phyloP scores from a whole-genome alignment of 30 jellyfish, hydroid and myxozoan species.

The Mastigias papua region DNA sequence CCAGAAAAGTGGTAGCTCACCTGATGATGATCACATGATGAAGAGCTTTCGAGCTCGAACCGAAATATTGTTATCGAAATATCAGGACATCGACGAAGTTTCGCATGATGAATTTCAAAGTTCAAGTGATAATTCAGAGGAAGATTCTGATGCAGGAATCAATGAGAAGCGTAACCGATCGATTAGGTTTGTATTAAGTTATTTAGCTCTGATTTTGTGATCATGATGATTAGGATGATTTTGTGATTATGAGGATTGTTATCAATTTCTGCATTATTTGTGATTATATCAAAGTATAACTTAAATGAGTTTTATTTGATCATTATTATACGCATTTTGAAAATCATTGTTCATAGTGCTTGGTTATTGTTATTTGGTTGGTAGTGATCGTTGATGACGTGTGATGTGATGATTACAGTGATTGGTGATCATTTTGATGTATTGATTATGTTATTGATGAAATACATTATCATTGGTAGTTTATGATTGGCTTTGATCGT shows the following conservation, averaged over 20 bases:
- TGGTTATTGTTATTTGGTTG: too few relatives aligned
- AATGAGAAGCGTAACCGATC: background rate
- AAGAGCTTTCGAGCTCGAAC: slow-evolving; percentile 78
- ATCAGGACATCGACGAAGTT: slow-evolving; percentile 86
- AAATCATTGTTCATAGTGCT: too few relatives aligned
- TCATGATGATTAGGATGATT: background rate
- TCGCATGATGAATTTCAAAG: slow-evolving; percentile 64
- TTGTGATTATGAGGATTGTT: background rate
- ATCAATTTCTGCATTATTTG: background rate
- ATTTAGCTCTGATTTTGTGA: background rate
- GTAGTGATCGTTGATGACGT: too few relatives aligned
- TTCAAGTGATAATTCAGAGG: slow-evolving; percentile 69
- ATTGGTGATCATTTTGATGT: too few relatives aligned
- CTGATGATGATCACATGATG: slow-evolving; percentile 65
- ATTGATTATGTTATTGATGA: too few relatives aligned
- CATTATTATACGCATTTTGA: too few relatives aligned
- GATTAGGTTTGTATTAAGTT: background rate
- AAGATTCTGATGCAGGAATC: slow-evolving; percentile 10
- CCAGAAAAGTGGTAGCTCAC: slow-evolving; percentile 4
- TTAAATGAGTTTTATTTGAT: too few relatives aligned
- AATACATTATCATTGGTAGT: too few relatives aligned
- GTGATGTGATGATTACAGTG: too few relatives aligned
- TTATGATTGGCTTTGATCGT: too few relatives aligned
- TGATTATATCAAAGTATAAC: background rate
- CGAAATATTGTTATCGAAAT: slow-evolving; percentile 56